Evolutionary conservation across 2,888 invertebrate genomes (phyloP).

Genomic region (Tortrix viridana): DNA sequence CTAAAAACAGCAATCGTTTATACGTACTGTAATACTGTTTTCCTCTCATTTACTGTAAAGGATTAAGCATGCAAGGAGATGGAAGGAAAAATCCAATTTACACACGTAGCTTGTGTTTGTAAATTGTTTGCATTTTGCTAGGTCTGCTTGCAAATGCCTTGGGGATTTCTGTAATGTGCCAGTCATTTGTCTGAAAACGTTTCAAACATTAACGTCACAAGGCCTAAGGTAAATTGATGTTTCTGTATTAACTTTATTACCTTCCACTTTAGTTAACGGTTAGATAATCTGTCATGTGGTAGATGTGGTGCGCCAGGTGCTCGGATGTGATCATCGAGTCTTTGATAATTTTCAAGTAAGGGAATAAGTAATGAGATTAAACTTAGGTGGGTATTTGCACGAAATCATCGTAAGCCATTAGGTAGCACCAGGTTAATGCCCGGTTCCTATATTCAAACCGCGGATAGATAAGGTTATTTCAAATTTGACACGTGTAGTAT

Average conservation of each 20-base stretch:
- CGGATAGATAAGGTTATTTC: no score
- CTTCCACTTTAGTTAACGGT: slow-evolving; percentile 8
- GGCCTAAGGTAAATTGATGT: not conserved
- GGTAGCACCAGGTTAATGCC: no score
- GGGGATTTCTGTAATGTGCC: not conserved
- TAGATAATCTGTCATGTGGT: slow-evolving; percentile 14
- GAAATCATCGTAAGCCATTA: no score
- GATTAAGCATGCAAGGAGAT: slow-evolving; percentile 3
- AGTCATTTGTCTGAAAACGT: not conserved
- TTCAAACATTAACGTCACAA: not conserved
- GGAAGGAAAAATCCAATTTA: slow-evolving; percentile 7
- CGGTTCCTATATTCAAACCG: no score
- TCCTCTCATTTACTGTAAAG: slow-evolving; percentile 3
- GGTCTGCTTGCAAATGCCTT: not conserved
- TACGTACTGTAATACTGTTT: not conserved
- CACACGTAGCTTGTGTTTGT: slow-evolving; percentile 2
- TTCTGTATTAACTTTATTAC: not conserved
- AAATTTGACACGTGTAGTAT: no score
- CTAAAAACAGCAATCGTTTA: not conserved
- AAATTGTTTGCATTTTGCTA: slow-evolving; percentile 14
- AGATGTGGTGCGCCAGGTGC: not conserved
- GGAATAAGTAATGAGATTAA: not conserved
- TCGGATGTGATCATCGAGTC: not conserved
- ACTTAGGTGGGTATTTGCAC: not conserved
- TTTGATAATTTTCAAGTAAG: slow-evolving; percentile 1